Evolutionary conservation across 2,888 invertebrate genomes (phyloP).

Genomic region (Chrysolina oricalcia): DNA sequence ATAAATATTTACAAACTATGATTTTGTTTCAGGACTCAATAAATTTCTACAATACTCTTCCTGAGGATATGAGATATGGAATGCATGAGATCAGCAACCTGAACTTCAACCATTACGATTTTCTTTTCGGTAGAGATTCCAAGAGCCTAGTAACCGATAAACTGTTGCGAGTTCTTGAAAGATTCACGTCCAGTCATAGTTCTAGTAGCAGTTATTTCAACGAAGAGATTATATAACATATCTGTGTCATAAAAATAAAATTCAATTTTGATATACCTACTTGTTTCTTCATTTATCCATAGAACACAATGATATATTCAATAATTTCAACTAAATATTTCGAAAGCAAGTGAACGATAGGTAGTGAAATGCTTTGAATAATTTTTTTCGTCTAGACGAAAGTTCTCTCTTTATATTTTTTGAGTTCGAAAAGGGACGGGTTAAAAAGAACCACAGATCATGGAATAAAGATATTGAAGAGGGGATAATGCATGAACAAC

Average conservation of each 20-base stretch:
- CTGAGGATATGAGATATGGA: constrained; percentile 63
- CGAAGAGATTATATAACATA: not conserved
- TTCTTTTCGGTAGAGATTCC: constrained; percentile 66
- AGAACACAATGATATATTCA: not conserved
- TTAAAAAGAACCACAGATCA: too few relatives aligned
- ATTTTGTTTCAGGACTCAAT: constrained; percentile 67
- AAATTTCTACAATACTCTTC: constrained; percentile 64
- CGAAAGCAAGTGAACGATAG: too few relatives aligned
- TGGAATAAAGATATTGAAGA: too few relatives aligned
- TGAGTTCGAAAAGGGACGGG: too few relatives aligned
- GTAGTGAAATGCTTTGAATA: too few relatives aligned
- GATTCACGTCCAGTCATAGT: constrained; percentile 47
- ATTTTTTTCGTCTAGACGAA: too few relatives aligned
- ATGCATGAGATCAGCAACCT: constrained; percentile 64
- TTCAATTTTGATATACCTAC: not conserved
- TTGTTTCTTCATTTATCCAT: not conserved
- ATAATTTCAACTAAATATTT: too few relatives aligned
- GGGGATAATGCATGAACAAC: too few relatives aligned
- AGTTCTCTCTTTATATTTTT: too few relatives aligned
- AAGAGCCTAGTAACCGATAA: constrained; percentile 64
- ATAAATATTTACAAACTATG: not conserved
- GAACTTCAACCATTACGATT: constrained; percentile 70
- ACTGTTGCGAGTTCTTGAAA: constrained; percentile 61
- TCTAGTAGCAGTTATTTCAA: not conserved
- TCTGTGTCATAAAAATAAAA: not conserved